Conservation (phyloP, 2,797 vertebrate genomes). For the Holocentrus rufus region DNA sequence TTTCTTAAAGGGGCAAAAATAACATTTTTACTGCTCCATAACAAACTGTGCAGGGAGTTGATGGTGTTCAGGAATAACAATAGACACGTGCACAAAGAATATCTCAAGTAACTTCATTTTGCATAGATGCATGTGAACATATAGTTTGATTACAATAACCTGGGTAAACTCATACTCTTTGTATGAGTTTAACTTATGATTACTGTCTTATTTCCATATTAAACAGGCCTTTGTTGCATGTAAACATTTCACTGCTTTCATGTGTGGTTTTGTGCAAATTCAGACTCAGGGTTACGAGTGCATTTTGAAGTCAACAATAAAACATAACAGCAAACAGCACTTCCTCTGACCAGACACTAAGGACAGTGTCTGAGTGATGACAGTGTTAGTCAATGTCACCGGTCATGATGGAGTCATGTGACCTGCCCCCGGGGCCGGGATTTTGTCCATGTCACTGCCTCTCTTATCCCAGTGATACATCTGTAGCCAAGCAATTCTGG, state of each 20-base stretch:
- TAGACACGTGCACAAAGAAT: too few relatives aligned
- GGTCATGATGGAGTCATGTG: conserved; percentile 58
- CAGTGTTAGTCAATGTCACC: conserved; percentile 22
- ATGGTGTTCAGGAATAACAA: neutral
- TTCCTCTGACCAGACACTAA: neutral
- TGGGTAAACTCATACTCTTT: too few relatives aligned
- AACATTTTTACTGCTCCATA: neutral
- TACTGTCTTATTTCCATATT: too few relatives aligned
- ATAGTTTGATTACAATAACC: too few relatives aligned
- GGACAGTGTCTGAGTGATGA: conserved; percentile 29
- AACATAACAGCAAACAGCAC: neutral
- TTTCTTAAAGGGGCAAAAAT: neutral
- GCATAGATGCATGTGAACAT: too few relatives aligned
- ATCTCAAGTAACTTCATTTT: too few relatives aligned
- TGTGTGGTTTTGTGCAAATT: too few relatives aligned
- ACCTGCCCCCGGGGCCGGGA: conserved; percentile 37
- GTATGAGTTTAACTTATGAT: too few relatives aligned
- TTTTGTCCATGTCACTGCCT: conserved; percentile 40
- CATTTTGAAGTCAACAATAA: neutral
- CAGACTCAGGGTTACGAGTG: neutral
- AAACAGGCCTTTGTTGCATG: too few relatives aligned
- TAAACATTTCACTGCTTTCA: too few relatives aligned
- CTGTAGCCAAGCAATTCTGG: conserved; percentile 8
- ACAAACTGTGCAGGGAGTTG: neutral
- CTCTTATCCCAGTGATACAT: conserved; percentile 51